Base-by-base conservation (phyloP, 2,888 invertebrate genomes). In the Drosophila fulvimacula region DNA sequence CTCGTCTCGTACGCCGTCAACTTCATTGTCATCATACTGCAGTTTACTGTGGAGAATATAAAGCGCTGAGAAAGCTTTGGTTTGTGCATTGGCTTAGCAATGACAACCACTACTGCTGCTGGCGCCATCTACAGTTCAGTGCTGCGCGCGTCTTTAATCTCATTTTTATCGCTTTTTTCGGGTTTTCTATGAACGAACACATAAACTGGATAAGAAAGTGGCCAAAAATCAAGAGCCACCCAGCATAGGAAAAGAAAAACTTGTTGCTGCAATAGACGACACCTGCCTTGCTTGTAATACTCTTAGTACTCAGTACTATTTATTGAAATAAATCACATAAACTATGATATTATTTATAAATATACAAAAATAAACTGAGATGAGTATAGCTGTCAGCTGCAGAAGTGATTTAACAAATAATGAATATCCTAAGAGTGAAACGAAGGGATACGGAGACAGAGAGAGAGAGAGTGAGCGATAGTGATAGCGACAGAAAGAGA, bases 1-100 rank as follows among this genome's bases (percentile, higher is more conserved):
- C 76, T 92, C 13, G 68, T 91, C 19, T 71, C 90, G 0, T 91
- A 91, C 62, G 85, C 91, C 2, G 73, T 80, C 6, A 91, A 90
- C 67, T 92, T 91, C 30, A 79, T 91, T 58, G 90, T 91, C 5
- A 81, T 91, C 42, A 91, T 91, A 5, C 59, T 91, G 59, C 85
- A 91, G 56, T 91, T 88, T 68, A 85, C 81, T 4, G 32, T 89
- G 52, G 61, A 73, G 51, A 48, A 84, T 11, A 71, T 75, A 13
- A 71, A 76, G n/a, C 69, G 36, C 7, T 69, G n/a, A 55, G n/a
- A 21, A 56, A 48, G 41, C 38, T 48, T 39, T 1, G 52, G 61
- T 49, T 56, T 32, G 13, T 17, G 60, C 10, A 10, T 15, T 17
- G 2, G 69, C 75, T 79, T 41, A 74, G 62, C 24, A 0, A 1